Evolutionary conservation across 2,113 vertebrate genomes (phyloP), one percentile per base, ranked within the genome.

Genomic region (Dascyllus trimaculatus): DNA sequence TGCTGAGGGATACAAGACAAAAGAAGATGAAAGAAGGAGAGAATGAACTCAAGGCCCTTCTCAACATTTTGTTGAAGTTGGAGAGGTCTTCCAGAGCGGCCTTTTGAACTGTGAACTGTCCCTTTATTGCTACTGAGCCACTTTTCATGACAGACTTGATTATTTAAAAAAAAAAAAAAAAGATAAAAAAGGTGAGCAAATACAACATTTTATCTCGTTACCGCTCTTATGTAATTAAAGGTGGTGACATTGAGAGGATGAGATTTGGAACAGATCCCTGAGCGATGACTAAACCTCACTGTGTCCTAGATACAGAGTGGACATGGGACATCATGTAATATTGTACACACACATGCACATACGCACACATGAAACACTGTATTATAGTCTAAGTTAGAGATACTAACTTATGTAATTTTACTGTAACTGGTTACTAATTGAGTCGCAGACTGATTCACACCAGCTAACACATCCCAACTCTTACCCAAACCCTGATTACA

Each of bases 401-500:
- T 66, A 79, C 43, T 85, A 76, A 75, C 71, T 90, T 64, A 56
- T 88, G 80, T 91, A 89, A 84, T 82, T 73, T 84, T 84, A 71
- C 69, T 90, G 80, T 85, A 86, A 80, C 80, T 90, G 86, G 85
- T 92, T 87, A 83, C 82, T 81, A 78, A 92, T 69, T 84, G 81
- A 93, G 66, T 83, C 75, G 58, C 53, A 85, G 29, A 91, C 91
- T 91, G 91, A 93, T 92, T 92, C 91, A 72, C 91, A 92, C 92
- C 92, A 93, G 92, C 91, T 80, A 81, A 88, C 43, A 60, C 87
- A 86, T 81, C 89, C 89, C 74, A 58, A 83, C 77, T 59, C 75
- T 74, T 57, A 59, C 89, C 88, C 90, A 72, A 2, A 66, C 87
- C 89, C 84, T 71, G 71, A 88, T 18, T 86, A 74, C 66, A 71